Percentiles rank a stretch among this genome's conserved stretches.
Evolutionary conservation across 2,888 invertebrate species (phyloP).

Genomic region (Meandrusa payeni): DNA sequence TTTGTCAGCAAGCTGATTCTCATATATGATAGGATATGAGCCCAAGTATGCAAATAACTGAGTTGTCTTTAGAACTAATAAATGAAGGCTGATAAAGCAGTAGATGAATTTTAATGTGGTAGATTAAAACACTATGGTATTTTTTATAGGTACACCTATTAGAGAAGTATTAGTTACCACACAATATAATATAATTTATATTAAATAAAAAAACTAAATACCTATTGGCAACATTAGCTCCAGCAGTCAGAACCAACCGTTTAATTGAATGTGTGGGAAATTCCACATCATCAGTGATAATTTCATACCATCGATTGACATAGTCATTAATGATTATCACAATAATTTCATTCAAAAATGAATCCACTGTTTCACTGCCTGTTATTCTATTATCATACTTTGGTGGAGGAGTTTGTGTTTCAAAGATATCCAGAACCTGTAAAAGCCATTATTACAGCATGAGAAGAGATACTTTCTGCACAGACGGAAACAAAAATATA

Average conservation of each 20-base stretch:
- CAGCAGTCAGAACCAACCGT: conserved; percentile 84
- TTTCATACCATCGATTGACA: conserved; percentile 87
- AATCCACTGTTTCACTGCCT: conserved; percentile 92
- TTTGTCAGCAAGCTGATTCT: no score
- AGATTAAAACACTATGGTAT: no score
- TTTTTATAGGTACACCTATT: no score
- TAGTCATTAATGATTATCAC: conserved; percentile 91
- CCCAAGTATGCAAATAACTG: no score
- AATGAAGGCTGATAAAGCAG: no score
- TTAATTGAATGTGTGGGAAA: conserved; percentile 85
- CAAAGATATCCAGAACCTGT: conserved; percentile 65
- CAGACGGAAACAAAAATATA: no score
- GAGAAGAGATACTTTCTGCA: no score
- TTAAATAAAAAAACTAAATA: conserved; percentile 38
- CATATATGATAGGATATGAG: no score
- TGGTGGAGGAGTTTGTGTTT: conserved; percentile 44
- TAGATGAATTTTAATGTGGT: no score
- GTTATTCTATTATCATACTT: conserved; percentile 84
- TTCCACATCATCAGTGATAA: conserved; percentile 86
- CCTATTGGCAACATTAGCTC: conserved; percentile 85
- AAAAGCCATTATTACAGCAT: no score
- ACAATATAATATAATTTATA: neutral
- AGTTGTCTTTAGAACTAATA: no score
- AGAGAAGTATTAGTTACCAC: no score
- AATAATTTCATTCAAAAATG: conserved; percentile 91